phyloP scores from a whole-genome alignment of 1,140 invertebrate genomes.

The Habropoda laboriosa region DNA sequence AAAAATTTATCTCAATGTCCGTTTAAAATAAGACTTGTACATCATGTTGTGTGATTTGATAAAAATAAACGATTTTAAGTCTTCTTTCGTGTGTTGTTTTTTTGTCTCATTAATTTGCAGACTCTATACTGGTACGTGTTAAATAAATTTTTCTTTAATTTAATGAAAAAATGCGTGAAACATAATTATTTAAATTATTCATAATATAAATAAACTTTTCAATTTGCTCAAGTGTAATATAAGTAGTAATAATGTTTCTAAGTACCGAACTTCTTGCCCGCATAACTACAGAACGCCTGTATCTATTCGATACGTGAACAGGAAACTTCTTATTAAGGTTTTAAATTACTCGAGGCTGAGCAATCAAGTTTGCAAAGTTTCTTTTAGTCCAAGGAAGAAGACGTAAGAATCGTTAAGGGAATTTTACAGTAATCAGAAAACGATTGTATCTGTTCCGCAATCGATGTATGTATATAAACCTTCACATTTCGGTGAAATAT shows the following conservation, averaged over 20 bases:
- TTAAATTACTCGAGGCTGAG: constrained; percentile 51
- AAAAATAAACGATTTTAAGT: constrained; percentile 73
- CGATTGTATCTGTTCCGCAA: constrained; percentile 69
- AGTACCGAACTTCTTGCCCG: neutral
- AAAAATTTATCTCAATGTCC: constrained; percentile 48
- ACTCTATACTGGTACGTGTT: too few species aligned
- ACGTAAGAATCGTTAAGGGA: constrained; percentile 58
- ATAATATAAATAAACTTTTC: too few species aligned
- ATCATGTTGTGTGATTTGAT: constrained; percentile 75
- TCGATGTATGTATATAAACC: constrained; percentile 70
- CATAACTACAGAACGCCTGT: neutral
- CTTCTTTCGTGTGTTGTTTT: constrained; percentile 34
- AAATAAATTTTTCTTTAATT: too few species aligned
- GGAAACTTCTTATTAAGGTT: constrained; percentile 75
- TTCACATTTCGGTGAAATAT: constrained; percentile 42
- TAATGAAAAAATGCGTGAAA: too few species aligned
- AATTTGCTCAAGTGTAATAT: neutral
- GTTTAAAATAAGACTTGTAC: constrained; percentile 66
- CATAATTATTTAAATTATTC: too few species aligned
- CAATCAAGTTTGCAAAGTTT: constrained; percentile 14
- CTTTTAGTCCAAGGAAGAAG: constrained; percentile 42
- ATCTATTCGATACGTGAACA: constrained; percentile 69
- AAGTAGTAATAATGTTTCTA: neutral
- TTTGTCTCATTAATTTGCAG: too few species aligned
- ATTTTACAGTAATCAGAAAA: constrained; percentile 64